A percentile compares a stretch with the other conserved stretches of the same genome.
Conservation (phyloP, 1,140 invertebrate species). For the Tribolium madens region DNA sequence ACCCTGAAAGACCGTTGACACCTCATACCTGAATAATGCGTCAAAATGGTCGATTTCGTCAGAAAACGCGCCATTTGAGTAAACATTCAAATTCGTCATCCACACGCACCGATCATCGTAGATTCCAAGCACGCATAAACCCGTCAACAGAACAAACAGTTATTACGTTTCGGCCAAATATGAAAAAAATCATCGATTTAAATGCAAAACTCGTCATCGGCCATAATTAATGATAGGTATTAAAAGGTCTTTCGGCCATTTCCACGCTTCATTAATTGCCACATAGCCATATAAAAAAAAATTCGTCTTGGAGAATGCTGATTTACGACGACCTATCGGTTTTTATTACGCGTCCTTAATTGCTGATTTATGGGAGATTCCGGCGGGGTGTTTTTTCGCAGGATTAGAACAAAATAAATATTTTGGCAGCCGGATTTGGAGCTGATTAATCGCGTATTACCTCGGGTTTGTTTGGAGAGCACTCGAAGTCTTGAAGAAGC, state of each 20-base stretch:
- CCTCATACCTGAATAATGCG: no score
- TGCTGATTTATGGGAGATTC: constrained; percentile 11
- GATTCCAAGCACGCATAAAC: constrained; percentile 1
- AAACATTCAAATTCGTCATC: constrained; percentile 7
- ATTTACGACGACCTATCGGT: constrained; percentile 14
- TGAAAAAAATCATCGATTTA: constrained; percentile 39
- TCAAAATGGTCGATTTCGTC: constrained; percentile 3
- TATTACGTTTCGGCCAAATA: constrained; percentile 9
- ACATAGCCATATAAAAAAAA: constrained; percentile 43
- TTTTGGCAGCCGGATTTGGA: no score
- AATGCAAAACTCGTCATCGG: constrained; percentile 46
- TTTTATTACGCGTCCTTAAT: background rate
- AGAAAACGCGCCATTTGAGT: background rate
- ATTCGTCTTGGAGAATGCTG: background rate
- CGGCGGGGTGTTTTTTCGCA: background rate
- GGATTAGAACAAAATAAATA: background rate
- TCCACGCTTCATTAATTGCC: constrained; percentile 45
- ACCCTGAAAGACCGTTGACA: no score
- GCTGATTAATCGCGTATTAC: background rate
- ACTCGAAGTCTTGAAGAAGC: background rate
- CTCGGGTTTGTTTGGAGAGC: background rate
- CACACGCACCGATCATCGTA: background rate
- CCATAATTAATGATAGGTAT: constrained; percentile 46
- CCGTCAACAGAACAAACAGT: constrained; percentile 8
- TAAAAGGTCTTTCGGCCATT: constrained; percentile 42